These are phyloP conservation scores for Leptinotarsa tumamoca DNA, from an alignment of 2,888 invertebrate genomes.

Conservation along the genomic window DNA sequence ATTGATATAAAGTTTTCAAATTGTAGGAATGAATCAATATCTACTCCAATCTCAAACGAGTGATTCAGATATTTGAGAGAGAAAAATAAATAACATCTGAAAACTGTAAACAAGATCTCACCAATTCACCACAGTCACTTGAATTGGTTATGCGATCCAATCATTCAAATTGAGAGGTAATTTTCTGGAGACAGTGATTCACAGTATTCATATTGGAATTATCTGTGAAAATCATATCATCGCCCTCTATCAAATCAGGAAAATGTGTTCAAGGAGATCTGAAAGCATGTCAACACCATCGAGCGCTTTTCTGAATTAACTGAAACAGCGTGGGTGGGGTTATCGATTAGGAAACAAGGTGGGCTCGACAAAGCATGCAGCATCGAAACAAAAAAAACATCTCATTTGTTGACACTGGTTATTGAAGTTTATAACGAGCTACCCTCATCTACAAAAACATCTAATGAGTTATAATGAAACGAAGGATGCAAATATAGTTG, in stretches of 20 bases:
- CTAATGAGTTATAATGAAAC: constrained; percentile 13
- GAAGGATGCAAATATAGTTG: not conserved
- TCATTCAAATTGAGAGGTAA: too few relatives aligned
- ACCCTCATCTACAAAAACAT: constrained; percentile 14
- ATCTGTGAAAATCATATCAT: too few relatives aligned
- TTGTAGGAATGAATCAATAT: too few relatives aligned
- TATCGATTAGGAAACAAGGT: constrained; percentile 11
- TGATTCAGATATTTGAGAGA: too few relatives aligned
- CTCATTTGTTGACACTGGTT: not conserved
- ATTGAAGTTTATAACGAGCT: not conserved
- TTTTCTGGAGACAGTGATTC: too few relatives aligned
- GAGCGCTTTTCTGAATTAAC: not conserved
- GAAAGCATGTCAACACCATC: not conserved
- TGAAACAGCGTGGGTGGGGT: not conserved
- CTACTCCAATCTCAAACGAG: too few relatives aligned
- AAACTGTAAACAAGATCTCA: too few relatives aligned
- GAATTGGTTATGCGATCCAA: too few relatives aligned
- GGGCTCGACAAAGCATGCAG: not conserved
- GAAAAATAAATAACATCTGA: too few relatives aligned
- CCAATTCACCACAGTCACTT: too few relatives aligned
- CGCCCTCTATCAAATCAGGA: not conserved
- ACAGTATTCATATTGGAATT: too few relatives aligned
- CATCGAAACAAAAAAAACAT: not conserved
- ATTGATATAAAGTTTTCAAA: too few relatives aligned
- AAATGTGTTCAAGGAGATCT: not conserved